Conservation (phyloP, 2,113 vertebrate genomes). For the Porphyrio hochstetteri region DNA sequence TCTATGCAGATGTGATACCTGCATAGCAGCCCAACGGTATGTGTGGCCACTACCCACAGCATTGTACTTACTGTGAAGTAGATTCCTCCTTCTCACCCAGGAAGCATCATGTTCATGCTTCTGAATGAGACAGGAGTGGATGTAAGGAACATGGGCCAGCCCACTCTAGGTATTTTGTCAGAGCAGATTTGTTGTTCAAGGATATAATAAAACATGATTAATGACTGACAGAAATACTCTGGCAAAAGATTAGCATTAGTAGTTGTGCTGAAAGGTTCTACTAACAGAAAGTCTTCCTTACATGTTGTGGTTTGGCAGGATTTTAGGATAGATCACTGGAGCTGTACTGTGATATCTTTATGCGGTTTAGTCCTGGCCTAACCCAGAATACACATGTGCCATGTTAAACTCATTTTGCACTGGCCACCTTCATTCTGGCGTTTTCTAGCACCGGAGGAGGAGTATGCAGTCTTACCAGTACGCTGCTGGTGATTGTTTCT, state of each 20-base stretch:
- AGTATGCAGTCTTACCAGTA: not conserved
- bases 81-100: not conserved
- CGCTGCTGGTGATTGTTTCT: not conserved
- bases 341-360: not conserved
- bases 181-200: not conserved
- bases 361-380: not conserved
- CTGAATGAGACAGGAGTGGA: not conserved
- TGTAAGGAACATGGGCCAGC: not conserved
- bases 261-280: not conserved
- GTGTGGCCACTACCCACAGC: not conserved
- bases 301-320: not conserved
- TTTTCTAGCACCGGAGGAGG: not conserved
- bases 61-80: not conserved
- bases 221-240: not conserved
- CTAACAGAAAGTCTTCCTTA: not conserved
- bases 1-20: not conserved
- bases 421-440: not conserved
- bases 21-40: not conserved
- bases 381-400: not conserved
- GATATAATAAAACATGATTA: not conserved
- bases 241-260: not conserved
- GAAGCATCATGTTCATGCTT: not conserved
- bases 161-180: not conserved
- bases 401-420: not conserved
- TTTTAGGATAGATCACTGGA: not conserved